phyloP scores from a whole-genome alignment of 2,113 vertebrate genomes.

The Anseranas semipalmata region DNA sequence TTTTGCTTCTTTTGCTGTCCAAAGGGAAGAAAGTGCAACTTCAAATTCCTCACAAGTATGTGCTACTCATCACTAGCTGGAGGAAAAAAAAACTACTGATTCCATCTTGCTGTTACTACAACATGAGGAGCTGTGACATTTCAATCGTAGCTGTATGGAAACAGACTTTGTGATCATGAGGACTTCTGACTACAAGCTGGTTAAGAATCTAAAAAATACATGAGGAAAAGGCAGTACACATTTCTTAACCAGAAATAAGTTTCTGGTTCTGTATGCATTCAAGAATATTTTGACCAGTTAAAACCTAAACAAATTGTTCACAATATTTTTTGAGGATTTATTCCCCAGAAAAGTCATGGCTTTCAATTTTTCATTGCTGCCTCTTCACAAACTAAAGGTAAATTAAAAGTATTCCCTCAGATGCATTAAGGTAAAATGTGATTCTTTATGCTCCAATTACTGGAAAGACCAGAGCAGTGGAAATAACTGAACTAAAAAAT shows the following conservation, averaged over 20 bases:
- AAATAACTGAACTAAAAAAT: constrained; percentile 70
- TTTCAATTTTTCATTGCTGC: constrained; percentile 20
- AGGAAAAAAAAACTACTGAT: neutral
- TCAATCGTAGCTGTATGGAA: constrained; percentile 34
- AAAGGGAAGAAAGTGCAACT: neutral
- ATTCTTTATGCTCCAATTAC: constrained; percentile 74
- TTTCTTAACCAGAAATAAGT: neutral
- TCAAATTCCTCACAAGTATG: neutral
- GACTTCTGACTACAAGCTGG: neutral
- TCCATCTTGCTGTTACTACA: neutral
- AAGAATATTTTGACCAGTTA: neutral
- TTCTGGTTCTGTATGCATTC: neutral
- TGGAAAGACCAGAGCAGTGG: constrained; percentile 58
- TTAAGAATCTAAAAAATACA: constrained; percentile 27
- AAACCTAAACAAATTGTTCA: neutral
- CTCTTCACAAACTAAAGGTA: constrained; percentile 49
- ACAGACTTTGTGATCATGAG: neutral
- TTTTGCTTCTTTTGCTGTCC: neutral
- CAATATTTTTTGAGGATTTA: constrained; percentile 24
- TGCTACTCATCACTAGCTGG: neutral
- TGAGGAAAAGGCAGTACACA: neutral
- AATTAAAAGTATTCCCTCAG: constrained; percentile 68
- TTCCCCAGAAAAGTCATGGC: neutral
- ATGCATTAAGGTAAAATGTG: constrained; percentile 58
- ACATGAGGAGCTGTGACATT: neutral